These are phyloP conservation scores for Poeciliopsis turrubarensis DNA, from an alignment of 2,113 vertebrate genomes.

Conservation along the genomic window DNA sequence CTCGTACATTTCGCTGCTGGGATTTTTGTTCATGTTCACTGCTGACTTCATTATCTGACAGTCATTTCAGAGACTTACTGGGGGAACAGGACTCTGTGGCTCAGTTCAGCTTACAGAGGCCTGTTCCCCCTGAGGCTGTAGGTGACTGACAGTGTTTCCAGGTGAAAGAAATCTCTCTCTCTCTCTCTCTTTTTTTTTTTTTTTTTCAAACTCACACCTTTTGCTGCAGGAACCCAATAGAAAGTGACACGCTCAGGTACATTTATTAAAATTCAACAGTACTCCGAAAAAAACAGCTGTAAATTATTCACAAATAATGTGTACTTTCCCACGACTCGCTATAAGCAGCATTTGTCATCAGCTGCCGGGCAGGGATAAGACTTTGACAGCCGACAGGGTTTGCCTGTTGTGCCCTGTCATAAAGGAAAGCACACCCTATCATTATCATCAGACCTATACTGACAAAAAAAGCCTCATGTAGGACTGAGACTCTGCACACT, in stretches of 20 bases:
- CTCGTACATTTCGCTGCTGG: slow-evolving; percentile 1
- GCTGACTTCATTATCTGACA: slow-evolving; percentile 41
- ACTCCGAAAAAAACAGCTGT: slow-evolving; percentile 1
- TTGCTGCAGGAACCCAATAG: slow-evolving; percentile 13
- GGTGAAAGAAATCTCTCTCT: slow-evolving; percentile 53
- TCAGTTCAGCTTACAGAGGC: slow-evolving; percentile 45
- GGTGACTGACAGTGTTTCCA: slow-evolving; percentile 41
- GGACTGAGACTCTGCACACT: slow-evolving; percentile 28
- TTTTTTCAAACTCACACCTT: slow-evolving; percentile 14
- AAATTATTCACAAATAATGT: not conserved
- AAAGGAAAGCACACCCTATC: slow-evolving; percentile 58
- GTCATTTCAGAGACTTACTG: slow-evolving; percentile 34
- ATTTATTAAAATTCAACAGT: not conserved
- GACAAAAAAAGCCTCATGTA: slow-evolving; percentile 40
- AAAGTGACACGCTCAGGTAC: slow-evolving; percentile 1
- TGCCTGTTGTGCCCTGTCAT: slow-evolving; percentile 60
- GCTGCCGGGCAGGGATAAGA: slow-evolving; percentile 37
- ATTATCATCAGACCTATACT: slow-evolving; percentile 62
- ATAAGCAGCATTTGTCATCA: slow-evolving; percentile 35
- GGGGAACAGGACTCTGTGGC: slow-evolving; percentile 51
- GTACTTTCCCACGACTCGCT: slow-evolving; percentile 16
- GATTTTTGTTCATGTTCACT: slow-evolving; percentile 22
- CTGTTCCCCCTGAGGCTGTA: slow-evolving; percentile 44
- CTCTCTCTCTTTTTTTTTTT: slow-evolving; percentile 18
- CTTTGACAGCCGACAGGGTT: slow-evolving; percentile 38